Conservation (phyloP, 2,797 vertebrate species). For the Rhodeus uyekii region DNA sequence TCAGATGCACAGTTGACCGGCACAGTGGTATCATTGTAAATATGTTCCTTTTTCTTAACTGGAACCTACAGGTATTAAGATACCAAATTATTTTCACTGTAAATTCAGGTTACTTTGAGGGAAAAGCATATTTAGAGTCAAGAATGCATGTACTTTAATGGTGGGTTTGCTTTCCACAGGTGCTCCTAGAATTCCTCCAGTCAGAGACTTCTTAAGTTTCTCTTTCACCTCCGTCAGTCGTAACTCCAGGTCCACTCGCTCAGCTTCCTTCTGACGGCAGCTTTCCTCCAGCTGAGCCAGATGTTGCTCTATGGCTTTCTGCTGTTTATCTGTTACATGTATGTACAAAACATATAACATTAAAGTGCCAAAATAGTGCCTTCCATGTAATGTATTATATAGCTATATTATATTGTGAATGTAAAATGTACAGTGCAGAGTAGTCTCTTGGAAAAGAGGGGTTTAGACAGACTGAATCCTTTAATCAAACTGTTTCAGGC, state of each 20-base stretch:
- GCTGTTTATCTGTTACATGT: slow-evolving; percentile 67
- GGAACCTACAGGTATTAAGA: slow-evolving; percentile 58
- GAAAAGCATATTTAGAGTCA: not conserved
- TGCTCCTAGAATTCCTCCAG: slow-evolving; percentile 85
- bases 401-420: too few relatives aligned
- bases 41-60: slow-evolving; percentile 70
- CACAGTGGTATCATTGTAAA: slow-evolving; percentile 73
- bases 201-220: slow-evolving; percentile 90
- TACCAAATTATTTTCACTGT: not conserved
- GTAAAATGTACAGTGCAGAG: not conserved
- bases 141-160: slow-evolving; percentile 69
- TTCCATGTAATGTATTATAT: not conserved
- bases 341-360: not conserved
- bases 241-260: slow-evolving; percentile 90
- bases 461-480: not conserved
- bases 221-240: slow-evolving; percentile 91
- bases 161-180: slow-evolving; percentile 76
- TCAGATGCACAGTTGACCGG: slow-evolving; percentile 90
- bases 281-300: slow-evolving; percentile 82
- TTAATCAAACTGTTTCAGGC: not conserved
- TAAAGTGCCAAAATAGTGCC: not conserved
- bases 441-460: not conserved
- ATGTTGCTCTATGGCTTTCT: slow-evolving; percentile 79
- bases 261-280: slow-evolving; percentile 87
- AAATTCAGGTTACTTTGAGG: not conserved